These are phyloP conservation scores for Euplagia quadripunctaria DNA, from an alignment of 2,888 invertebrate genomes.

Conservation along the genomic window DNA sequence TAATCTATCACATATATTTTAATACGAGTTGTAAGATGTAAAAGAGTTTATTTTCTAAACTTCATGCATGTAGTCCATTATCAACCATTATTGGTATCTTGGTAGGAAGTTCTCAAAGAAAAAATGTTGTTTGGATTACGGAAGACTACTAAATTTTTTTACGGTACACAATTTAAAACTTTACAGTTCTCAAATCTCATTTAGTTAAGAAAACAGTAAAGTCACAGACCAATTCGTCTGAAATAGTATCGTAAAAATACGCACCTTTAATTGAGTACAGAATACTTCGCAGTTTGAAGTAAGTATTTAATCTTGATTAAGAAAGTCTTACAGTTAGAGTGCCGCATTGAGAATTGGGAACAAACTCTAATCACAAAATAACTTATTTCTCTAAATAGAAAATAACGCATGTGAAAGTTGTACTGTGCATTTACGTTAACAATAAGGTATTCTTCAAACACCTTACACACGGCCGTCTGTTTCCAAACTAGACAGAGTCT, in stretches of 20 bases:
- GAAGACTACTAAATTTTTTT: conserved; percentile 32
- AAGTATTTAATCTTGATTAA: background rate
- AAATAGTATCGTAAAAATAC: background rate
- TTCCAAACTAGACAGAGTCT: too few relatives aligned
- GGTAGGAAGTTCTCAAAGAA: conserved; percentile 19
- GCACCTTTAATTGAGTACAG: background rate
- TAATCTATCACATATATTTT: too few relatives aligned
- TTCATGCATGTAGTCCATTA: too few relatives aligned
- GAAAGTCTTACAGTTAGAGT: background rate
- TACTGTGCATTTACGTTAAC: background rate
- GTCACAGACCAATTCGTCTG: conserved; percentile 21
- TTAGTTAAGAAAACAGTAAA: conserved; percentile 41
- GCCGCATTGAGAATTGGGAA: background rate
- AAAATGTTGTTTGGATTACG: conserved; percentile 26
- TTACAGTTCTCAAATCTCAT: conserved; percentile 30
- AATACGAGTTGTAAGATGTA: too few relatives aligned
- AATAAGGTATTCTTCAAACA: too few relatives aligned
- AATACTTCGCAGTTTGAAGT: background rate
- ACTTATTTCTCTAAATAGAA: background rate
- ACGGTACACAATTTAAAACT: conserved; percentile 38
- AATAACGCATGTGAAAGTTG: too few relatives aligned
- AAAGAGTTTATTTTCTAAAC: too few relatives aligned
- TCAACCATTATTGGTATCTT: conserved; percentile 9
- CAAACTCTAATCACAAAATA: background rate
- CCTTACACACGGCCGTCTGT: too few relatives aligned